Evolutionary conservation across 2,113 vertebrate species (phyloP).

Genomic region (Delphinus delphis): DNA sequence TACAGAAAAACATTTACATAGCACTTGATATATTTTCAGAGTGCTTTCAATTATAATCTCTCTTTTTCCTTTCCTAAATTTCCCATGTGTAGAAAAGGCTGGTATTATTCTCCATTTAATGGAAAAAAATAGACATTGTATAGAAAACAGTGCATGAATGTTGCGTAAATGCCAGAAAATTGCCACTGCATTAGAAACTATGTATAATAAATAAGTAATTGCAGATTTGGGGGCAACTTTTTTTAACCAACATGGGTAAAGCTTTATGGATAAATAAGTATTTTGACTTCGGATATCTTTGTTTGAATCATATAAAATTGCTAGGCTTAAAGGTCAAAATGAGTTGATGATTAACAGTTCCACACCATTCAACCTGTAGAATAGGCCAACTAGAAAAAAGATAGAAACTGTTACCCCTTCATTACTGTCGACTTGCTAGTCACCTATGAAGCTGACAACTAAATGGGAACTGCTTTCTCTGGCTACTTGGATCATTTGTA

Average conservation of each 20-base stretch:
- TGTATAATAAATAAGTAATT: neutral
- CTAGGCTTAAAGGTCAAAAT: neutral
- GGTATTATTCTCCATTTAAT: neutral
- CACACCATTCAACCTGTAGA: neutral
- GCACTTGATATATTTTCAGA: neutral
- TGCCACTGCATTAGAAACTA: neutral
- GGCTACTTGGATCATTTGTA: neutral
- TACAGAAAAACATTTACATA: neutral
- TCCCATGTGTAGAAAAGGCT: neutral
- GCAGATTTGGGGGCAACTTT: neutral
- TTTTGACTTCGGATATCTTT: neutral
- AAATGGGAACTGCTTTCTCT: neutral
- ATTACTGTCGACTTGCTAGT: neutral
- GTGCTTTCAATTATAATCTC: neutral
- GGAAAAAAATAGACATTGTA: neutral
- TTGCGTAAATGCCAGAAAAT: neutral
- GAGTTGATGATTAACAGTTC: neutral
- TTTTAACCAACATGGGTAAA: neutral
- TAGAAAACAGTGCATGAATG: neutral
- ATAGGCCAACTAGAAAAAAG: neutral
- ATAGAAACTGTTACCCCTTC: neutral
- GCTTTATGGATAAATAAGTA: neutral
- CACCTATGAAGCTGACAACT: neutral
- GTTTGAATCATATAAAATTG: neutral
- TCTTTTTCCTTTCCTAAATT: neutral